Percentiles rank a stretch among this genome's conserved stretches.
Conservation (phyloP, 2,888 invertebrate genomes). For the Thalpophila matura region DNA sequence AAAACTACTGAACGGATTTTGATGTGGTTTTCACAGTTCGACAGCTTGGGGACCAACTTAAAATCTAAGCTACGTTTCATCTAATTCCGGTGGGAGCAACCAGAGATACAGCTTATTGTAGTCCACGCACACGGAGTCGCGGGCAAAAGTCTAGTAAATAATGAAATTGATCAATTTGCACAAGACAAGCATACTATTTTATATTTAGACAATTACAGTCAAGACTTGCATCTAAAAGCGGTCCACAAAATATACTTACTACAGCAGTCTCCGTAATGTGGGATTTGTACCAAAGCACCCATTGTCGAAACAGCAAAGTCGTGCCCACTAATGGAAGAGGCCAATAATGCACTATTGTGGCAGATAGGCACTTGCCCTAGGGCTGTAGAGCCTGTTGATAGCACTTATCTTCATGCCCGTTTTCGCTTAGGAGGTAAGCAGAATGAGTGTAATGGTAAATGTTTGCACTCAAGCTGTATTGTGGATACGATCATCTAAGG, state of each 20-base stretch:
- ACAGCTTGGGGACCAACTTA: too few relatives aligned
- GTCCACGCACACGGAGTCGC: too few relatives aligned
- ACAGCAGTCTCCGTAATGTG: conserved; percentile 34
- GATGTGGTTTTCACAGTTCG: too few relatives aligned
- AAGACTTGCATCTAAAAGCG: too few relatives aligned
- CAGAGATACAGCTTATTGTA: too few relatives aligned
- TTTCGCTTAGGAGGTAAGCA: conserved; percentile 43
- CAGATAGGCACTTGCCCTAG: conserved; percentile 29
- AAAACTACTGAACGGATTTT: too few relatives aligned
- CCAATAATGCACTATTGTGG: conserved; percentile 63
- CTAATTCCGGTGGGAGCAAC: too few relatives aligned
- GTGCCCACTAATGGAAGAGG: conserved; percentile 73
- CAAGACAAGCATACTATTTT: too few relatives aligned
- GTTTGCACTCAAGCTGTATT: conserved; percentile 21
- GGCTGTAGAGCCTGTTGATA: conserved; percentile 20
- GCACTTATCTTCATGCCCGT: conserved; percentile 56
- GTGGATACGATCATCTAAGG: neutral
- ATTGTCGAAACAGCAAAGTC: conserved; percentile 68
- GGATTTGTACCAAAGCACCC: conserved; percentile 60
- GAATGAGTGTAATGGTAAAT: conserved; percentile 32
- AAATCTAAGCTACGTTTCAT: too few relatives aligned
- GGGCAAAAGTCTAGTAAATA: too few relatives aligned
- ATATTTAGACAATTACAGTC: too few relatives aligned
- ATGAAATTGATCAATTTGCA: too few relatives aligned
- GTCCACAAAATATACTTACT: neutral